A percentile compares a stretch with the other conserved stretches of the same genome.
Conservation (phyloP, 1,140 invertebrate species). For the Stegodyphus dumicola region DNA sequence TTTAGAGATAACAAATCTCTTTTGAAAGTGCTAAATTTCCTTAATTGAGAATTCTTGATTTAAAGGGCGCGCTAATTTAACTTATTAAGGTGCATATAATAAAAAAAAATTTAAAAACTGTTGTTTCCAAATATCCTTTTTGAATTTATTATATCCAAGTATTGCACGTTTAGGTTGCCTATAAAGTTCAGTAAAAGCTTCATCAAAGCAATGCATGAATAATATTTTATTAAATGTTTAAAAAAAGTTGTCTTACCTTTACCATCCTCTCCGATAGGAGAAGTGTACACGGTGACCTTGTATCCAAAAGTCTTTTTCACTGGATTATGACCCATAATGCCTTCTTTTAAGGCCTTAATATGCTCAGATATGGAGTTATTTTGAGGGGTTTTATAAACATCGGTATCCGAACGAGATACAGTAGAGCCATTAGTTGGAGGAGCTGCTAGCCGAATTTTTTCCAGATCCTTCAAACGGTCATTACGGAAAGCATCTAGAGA, state of each 20-base stretch:
- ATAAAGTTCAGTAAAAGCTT: too few species aligned
- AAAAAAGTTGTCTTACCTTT: conserved; percentile 21
- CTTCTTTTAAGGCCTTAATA: conserved; percentile 45
- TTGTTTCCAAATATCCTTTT: too few species aligned
- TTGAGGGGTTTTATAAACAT: neutral
- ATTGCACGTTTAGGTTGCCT: too few species aligned
- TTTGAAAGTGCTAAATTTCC: too few species aligned
- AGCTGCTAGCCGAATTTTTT: conserved; percentile 24
- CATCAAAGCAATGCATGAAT: neutral
- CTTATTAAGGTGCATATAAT: too few species aligned
- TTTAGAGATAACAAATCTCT: too few species aligned
- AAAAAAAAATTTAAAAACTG: too few species aligned
- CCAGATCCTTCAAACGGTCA: conserved; percentile 29
- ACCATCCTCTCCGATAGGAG: conserved; percentile 42
- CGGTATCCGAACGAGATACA: neutral
- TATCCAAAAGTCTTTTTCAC: conserved; percentile 62
- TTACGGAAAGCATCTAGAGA: conserved; percentile 46
- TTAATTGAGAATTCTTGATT: too few species aligned
- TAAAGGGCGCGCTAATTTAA: too few species aligned
- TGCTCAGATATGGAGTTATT: conserved; percentile 53
- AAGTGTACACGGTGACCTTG: conserved; percentile 60
- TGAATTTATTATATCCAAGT: too few species aligned
- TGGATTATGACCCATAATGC: conserved; percentile 48
- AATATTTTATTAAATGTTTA: neutral
- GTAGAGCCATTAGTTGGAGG: conserved; percentile 15